Evolutionary conservation across 2,113 vertebrate species (phyloP).

Genomic region (Ia io): DNA sequence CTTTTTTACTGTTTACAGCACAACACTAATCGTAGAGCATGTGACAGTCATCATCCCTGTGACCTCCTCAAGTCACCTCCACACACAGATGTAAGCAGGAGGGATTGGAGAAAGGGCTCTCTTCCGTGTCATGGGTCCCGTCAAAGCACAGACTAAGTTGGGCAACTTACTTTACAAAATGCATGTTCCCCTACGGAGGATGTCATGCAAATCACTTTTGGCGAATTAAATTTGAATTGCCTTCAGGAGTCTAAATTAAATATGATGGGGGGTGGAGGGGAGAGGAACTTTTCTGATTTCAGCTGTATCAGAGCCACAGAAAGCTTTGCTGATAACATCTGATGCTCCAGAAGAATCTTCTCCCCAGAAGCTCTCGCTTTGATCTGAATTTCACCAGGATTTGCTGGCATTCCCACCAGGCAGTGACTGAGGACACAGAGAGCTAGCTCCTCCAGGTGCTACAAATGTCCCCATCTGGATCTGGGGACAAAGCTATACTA

Average conservation of each 20-base stretch:
- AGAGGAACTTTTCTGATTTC: neutral
- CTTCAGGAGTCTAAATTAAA: neutral
- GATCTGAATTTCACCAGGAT: neutral
- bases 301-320: neutral
- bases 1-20: neutral
- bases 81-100: neutral
- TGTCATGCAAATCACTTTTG: neutral
- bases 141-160: neutral
- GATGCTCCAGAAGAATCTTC: neutral
- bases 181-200: neutral
- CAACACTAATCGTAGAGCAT: neutral
- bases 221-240: neutral
- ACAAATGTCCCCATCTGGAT: neutral
- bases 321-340: neutral
- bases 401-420: neutral
- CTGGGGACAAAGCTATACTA: neutral
- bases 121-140: fast-evolving
- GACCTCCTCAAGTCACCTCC: neutral
- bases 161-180: neutral
- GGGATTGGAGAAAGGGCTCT: neutral
- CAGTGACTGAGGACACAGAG: neutral
- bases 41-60: neutral
- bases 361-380: neutral
- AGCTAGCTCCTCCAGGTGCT: neutral
- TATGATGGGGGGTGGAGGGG: neutral